Evolutionary conservation across 2,888 invertebrate genomes (phyloP).

Genomic region (Mamestra brassicae): DNA sequence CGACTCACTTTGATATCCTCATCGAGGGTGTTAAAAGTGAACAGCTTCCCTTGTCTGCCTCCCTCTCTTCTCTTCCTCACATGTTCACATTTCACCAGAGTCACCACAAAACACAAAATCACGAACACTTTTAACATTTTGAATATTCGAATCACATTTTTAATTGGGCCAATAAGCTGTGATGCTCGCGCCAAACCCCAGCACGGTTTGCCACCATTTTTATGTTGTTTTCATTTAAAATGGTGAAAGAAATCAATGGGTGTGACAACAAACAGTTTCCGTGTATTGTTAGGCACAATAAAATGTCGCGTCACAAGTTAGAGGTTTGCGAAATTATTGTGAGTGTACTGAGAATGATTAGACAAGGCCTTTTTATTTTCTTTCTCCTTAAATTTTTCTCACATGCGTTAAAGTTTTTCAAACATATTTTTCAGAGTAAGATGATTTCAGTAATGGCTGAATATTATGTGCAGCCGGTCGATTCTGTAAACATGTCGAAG

Average conservation of each 20-base stretch:
- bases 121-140: conserved; percentile 72
- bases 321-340: conserved; percentile 52
- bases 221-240: conserved; percentile 78
- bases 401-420: too few relatives aligned
- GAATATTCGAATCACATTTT: conserved; percentile 55
- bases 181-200: conserved; percentile 72
- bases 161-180: conserved; percentile 74
- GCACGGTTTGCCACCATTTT: conserved; percentile 75
- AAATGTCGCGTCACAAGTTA: conserved; percentile 68
- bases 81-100: conserved; percentile 69
- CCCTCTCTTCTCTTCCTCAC: conserved; percentile 56
- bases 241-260: conserved; percentile 74
- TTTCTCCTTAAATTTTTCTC: neutral
- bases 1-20: conserved; percentile 90
- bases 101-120: conserved; percentile 61
- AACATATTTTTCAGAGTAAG: neutral
- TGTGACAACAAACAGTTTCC: conserved; percentile 78
- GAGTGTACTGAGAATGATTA: conserved; percentile 38
- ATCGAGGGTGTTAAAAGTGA: conserved; percentile 90
- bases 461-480: neutral
- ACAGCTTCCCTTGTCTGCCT: conserved; percentile 81
- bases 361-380: conserved; percentile 39
- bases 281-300: conserved; percentile 80
- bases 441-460: neutral
- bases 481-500: too few relatives aligned